Evolutionary conservation across 1,140 invertebrate genomes (phyloP).

Genomic region (Aphaenogaster ashmeadi): DNA sequence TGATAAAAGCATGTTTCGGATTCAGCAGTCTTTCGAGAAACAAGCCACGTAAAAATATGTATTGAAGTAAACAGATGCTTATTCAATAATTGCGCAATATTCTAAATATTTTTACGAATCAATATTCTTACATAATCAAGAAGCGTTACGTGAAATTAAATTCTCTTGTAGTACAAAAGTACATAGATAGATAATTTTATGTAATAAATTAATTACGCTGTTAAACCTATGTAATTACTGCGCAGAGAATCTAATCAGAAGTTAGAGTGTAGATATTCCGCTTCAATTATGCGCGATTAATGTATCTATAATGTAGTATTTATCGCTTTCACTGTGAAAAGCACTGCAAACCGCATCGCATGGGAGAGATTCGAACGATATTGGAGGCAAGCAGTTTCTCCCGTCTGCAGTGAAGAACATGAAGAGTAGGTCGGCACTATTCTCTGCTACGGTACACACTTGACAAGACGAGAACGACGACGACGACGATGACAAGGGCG

Average conservation of each 20-base stretch:
- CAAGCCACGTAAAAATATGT: background rate
- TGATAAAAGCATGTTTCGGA: background rate
- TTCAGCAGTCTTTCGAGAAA: background rate
- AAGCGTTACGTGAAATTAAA: background rate
- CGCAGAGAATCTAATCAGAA: background rate
- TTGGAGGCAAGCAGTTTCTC: conserved; percentile 43
- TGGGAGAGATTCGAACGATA: conserved; percentile 32
- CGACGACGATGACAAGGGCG: conserved; percentile 53
- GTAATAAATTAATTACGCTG: background rate
- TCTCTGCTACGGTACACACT: conserved; percentile 65
- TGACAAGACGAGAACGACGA: conserved; percentile 42
- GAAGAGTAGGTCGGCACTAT: conserved; percentile 38
- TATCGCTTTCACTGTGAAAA: conserved; percentile 19
- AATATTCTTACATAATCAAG: background rate
- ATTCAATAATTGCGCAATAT: background rate
- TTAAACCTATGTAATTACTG: background rate
- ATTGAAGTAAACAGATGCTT: background rate
- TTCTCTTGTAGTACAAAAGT: background rate
- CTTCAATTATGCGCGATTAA: conserved; percentile 35
- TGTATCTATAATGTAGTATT: conserved; percentile 14
- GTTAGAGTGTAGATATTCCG: background rate
- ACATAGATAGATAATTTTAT: background rate
- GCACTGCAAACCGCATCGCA: conserved; percentile 6
- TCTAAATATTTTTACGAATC: no score
- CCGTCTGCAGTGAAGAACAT: conserved; percentile 45